Evolutionary conservation across 2,888 invertebrate species (phyloP).

Genomic region (Schizotus pectinicornis): DNA sequence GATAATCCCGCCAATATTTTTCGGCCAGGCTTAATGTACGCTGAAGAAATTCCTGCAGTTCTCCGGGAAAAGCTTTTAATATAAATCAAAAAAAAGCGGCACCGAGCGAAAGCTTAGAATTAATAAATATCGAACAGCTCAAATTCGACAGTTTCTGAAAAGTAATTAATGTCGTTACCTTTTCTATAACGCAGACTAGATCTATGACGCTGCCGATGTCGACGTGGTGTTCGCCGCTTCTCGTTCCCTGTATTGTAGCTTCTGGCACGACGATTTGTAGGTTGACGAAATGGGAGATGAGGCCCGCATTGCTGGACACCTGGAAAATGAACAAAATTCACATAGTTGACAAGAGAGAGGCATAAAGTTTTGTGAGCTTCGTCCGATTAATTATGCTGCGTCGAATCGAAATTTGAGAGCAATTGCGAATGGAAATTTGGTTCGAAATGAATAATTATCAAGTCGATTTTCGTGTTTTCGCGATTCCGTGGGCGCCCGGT

Average conservation of each 20-base stretch:
- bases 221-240: slow-evolving; percentile 85
- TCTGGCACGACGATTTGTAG: slow-evolving; percentile 88
- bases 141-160: too few species aligned
- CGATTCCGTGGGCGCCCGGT: background rate
- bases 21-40: too few species aligned
- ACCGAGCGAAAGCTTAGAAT: too few species aligned
- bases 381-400: too few species aligned
- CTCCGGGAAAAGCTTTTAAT: too few species aligned
- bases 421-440: background rate
- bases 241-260: slow-evolving; percentile 81
- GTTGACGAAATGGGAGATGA: slow-evolving; percentile 87
- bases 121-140: too few species aligned
- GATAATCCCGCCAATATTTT: too few species aligned
- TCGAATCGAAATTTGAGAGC: background rate
- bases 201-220: slow-evolving; percentile 89
- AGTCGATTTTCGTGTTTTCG: slow-evolving; percentile 9
- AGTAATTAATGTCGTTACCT: slow-evolving; percentile 73
- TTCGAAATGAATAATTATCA: slow-evolving; percentile 16
- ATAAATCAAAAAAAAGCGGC: too few species aligned
- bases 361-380: background rate
- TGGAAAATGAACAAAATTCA: slow-evolving; percentile 57
- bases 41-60: too few species aligned
- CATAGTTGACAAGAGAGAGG: background rate
- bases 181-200: slow-evolving; percentile 90
- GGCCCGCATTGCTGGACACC: slow-evolving; percentile 84